Conservation (phyloP, 1,140 invertebrate species). For the Halesus radiatus region DNA sequence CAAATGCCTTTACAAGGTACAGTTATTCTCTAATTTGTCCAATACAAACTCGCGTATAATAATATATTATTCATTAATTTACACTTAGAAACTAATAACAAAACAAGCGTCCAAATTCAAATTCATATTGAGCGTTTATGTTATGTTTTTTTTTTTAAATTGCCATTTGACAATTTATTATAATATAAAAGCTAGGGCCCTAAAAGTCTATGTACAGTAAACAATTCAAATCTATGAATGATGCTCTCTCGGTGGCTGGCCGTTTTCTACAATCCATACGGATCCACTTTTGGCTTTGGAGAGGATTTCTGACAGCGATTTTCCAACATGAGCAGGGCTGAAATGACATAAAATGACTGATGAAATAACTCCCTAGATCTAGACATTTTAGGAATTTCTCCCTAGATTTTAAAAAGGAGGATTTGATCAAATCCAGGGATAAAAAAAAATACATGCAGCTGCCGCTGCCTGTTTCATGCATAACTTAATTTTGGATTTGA, state of each 20-base stretch:
- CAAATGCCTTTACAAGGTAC: constrained; percentile 30
- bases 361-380: background rate
- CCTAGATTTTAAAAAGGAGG: too few relatives aligned
- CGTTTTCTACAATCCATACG: constrained; percentile 80
- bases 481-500: too few relatives aligned
- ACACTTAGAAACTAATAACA: constrained; percentile 40
- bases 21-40: constrained; percentile 21
- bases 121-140: constrained; percentile 9
- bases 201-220: constrained; percentile 32
- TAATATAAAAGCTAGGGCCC: constrained; percentile 35
- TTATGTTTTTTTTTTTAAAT: constrained; percentile 8
- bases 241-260: constrained; percentile 74
- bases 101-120: constrained; percentile 38
- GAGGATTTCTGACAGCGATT: constrained; percentile 75
- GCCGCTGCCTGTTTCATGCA: too few relatives aligned
- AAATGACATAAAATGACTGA: constrained; percentile 58
- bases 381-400: background rate
- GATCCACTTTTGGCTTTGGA: constrained; percentile 77
- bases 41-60: constrained; percentile 25
- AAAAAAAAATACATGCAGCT: too few relatives aligned
- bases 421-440: too few relatives aligned
- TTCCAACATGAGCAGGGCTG: constrained; percentile 77
- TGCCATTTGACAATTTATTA: constrained; percentile 11
- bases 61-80: constrained; percentile 26
- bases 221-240: constrained; percentile 60